Evolutionary conservation across 2,113 vertebrate genomes (phyloP), one percentile per base, ranked within the genome.

Genomic region (Corapipo altera): DNA sequence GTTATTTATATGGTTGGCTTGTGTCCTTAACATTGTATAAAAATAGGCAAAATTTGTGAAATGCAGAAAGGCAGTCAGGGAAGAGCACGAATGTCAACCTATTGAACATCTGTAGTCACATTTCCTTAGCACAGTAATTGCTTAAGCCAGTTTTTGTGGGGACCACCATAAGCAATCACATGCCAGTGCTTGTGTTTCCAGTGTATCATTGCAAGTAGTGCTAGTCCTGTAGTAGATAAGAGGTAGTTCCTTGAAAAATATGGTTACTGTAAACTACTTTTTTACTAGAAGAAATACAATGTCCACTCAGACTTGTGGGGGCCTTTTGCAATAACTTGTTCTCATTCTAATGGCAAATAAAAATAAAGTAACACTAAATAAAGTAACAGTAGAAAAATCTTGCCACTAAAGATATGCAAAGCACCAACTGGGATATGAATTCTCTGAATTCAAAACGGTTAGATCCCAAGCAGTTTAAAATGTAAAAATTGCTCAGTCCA

Each of bases 111-210:
- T 62, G 28, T n/a, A 46, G 10, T 57, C 26, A 70, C 37, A 16
- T 52, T 73, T 83, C 41, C 54, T 86, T 46, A 48, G 16, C 0
- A 0, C 9, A 74, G 48, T 65, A 69, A 64, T 52, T 59, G 11
- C 30, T 85, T 35, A 85, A n/a, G 35, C 12, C 33, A 32, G 7
- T 44, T 81, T 59, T 57, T 5, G 7, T 35, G 23, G 23, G 20
- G 37, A 51, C 12, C 22, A 66, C 6, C 18, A 13, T 77, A 52
- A 72, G 11, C 39, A 48, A 11, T 62, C 15, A 28, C 0, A 0
- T 77, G 19, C 28, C 48, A 77, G 24, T 74, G 54, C 27, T 80
- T 76, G 4, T 82, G 27, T 80, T 62, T 20, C 28, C 24, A 9
- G 14, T 43, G 54, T 78, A 21, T 59, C 15, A 11, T 10, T 58